Evolutionary conservation across 1,140 invertebrate genomes (phyloP), one percentile per base, ranked within the genome.

Genomic region (Saccostrea cuccullata): DNA sequence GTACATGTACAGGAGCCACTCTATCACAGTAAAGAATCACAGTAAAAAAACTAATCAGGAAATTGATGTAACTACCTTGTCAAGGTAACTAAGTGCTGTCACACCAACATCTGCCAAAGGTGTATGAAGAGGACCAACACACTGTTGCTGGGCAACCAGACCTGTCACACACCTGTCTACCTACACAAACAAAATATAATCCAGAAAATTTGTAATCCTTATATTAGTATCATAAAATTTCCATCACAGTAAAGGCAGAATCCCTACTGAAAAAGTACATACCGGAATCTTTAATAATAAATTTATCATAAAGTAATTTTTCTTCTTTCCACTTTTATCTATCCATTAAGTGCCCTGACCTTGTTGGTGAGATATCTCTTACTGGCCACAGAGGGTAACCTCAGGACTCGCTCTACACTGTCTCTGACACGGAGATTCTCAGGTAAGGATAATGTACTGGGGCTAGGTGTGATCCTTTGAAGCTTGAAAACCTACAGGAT

Each of bases 81-180:
- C 92, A 90, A 96, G 96, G 91, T 96, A 95, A 20, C 96, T 98
- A 20, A 99, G 96, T 6, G 98, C 98, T 20, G 98, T 97, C n/a
- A 99, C 97, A 1, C 98, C 98, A 87, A 98, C 98, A 95, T 99
- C 98, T 13, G 98, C 97, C 9, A 99, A 95, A 2, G 99, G 99
- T 11, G 98, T 98, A 94, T 99, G 98, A 1, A 99, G 95, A 0
- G 98, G 98, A 2, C 99, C 98, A 83, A 99, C 98, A 94, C 98
- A 99, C 94, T 99, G 99, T 92, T 99, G 98, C 95, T 99, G 98
- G 5, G 98, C 98, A 82, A 99, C 96, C 36, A 99, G 95, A 40
- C 98, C 98, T n/a, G 98, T 98, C 0, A 99, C 99, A 94, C 98
- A 99, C 83, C 99, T 96, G 95, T 99, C 99, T 2, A 99, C 95